Base-by-base conservation (phyloP, 2,797 vertebrate species). In the Myotis vivesi region DNA sequence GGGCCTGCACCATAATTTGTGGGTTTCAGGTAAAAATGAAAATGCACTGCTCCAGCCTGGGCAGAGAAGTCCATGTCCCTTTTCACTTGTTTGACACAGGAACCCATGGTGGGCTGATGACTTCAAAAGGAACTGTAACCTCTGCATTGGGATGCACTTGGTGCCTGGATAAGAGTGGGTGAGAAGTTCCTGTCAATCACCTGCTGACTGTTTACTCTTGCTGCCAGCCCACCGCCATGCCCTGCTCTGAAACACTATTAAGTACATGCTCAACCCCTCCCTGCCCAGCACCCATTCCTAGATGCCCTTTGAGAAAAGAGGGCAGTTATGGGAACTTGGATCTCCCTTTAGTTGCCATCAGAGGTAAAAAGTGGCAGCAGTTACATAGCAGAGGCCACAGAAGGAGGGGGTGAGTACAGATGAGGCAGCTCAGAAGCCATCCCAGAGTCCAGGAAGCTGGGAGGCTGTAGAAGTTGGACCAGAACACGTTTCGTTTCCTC, bases 341-440 rank as follows among this genome's bases (percentile, higher is more conserved):
- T 2, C 11, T 51, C 17, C 38, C 10, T 87, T 8, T 13, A 28
- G 28, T 8, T 85, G 36, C 8, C 15, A 5, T 6, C 1, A 4
- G 8, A 36, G 1, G 16, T 51, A 8, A 16, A 76, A 13, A 13
- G 4, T 38, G 13, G 28, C 7, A 59, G 41, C 2, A 62, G 22
- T 44, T 22, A 73, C 2, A 59, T 5, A 19, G 8, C 2, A 76
- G 51, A 2, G 1, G 3, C 2, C 6, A 49, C 3, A 17, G 33
- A 82, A 64, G 0, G 4, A 22, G 5, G 53, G 1, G 3, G 0
- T 81, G 20, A n/a, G 1, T 30, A 17, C 1, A 64, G 5, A 9
- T 4, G 23, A 46, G 16, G 41, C 6, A 66, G n/a, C 22, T 36
- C 12, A 69, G 11, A 79, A 85, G 28, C 8, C 10, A 51, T n/a